Evolutionary conservation across 2,888 invertebrate species (phyloP).

Genomic region (Adelognathus sp.): DNA sequence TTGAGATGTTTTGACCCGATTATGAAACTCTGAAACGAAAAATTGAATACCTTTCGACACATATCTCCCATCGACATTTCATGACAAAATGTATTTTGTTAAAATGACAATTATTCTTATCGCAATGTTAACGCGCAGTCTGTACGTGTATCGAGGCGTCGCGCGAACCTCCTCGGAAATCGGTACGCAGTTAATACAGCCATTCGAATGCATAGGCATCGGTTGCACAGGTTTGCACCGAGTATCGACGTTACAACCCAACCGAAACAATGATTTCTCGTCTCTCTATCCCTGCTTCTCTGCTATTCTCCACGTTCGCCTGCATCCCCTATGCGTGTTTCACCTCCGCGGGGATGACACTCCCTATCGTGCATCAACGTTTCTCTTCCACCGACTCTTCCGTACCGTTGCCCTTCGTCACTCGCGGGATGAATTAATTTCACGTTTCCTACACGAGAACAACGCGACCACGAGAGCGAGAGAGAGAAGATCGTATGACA

Average conservation of each 20-base stretch:
- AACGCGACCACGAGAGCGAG: neutral
- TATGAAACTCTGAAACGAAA: too few species aligned
- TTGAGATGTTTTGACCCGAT: too few species aligned
- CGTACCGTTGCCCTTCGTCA: constrained; percentile 7
- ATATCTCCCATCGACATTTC: too few species aligned
- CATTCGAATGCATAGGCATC: constrained; percentile 59
- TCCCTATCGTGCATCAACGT: constrained; percentile 22
- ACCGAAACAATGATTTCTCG: constrained; percentile 42
- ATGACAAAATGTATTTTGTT: too few species aligned
- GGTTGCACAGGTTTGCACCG: neutral
- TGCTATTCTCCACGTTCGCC: constrained; percentile 7
- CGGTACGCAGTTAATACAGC: constrained; percentile 59
- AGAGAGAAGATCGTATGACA: constrained; percentile 13
- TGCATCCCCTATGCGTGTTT: constrained; percentile 30
- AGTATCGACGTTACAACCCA: constrained; percentile 54
- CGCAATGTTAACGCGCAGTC: neutral
- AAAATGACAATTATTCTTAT: too few species aligned
- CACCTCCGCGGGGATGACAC: constrained; percentile 25
- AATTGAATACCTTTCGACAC: too few species aligned
- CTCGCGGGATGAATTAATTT: constrained; percentile 37
- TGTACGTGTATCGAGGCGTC: neutral
- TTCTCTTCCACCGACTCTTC: constrained; percentile 1
- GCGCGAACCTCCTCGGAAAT: constrained; percentile 33
- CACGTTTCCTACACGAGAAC: constrained; percentile 2
- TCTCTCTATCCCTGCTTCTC: neutral